These are phyloP conservation scores for Fragum fragum DNA, from an alignment of 2,888 invertebrate genomes.

Conservation along the genomic window DNA sequence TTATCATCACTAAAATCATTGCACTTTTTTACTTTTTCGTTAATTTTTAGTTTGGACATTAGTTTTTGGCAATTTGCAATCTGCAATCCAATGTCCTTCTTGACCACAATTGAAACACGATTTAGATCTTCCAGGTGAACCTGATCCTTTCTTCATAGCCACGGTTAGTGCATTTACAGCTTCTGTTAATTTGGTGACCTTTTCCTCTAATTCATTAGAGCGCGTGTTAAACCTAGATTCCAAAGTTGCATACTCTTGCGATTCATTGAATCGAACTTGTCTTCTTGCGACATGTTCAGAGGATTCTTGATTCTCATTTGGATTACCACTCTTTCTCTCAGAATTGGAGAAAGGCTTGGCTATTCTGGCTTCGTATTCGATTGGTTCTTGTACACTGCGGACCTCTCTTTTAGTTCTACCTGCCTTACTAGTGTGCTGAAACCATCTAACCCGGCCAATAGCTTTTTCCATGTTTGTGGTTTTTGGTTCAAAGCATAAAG, in stretches of 20 bases:
- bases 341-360: neutral
- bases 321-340: neutral
- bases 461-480: neutral
- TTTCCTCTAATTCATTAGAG: neutral
- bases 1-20: no score
- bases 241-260: neutral
- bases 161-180: neutral
- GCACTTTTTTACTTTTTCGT: no score
- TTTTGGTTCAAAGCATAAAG: neutral
- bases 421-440: neutral
- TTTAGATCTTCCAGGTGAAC: neutral
- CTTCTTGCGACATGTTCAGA: neutral
- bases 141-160: neutral
- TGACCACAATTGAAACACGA: slow-evolving; percentile 15
- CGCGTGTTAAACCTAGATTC: neutral
- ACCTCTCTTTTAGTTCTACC: neutral
- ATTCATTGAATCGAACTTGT: neutral
- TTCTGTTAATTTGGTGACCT: neutral
- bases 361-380: neutral
- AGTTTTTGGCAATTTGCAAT: neutral
- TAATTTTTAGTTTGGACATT: no score
- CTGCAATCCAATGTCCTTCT: slow-evolving; percentile 14
- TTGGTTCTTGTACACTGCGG: neutral
- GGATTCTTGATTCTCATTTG: neutral
- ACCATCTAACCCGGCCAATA: neutral